phyloP scores from a whole-genome alignment of 2,113 vertebrate genomes.

The Oplegnathus fasciatus region DNA sequence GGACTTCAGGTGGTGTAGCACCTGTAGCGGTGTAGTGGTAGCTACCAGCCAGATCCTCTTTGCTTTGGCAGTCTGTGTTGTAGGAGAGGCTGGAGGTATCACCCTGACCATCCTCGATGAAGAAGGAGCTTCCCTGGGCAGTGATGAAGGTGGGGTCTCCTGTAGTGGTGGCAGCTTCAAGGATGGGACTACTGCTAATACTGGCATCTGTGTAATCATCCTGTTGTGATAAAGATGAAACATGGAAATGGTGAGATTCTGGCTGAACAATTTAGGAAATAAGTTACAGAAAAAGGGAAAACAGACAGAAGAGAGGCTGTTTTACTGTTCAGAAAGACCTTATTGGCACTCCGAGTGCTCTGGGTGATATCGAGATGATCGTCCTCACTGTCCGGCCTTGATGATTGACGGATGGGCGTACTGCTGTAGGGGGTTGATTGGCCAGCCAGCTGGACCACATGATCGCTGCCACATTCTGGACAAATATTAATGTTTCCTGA shows the following conservation, averaged over 20 bases:
- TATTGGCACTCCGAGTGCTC: constrained; percentile 14
- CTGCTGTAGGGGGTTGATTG: constrained; percentile 75
- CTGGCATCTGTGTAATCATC: constrained; percentile 44
- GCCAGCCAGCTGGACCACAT: constrained; percentile 89
- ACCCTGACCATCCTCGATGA: constrained; percentile 64
- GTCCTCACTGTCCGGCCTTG: constrained; percentile 38
- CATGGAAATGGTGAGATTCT: neutral
- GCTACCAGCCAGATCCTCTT: constrained; percentile 75
- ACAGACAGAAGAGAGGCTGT: neutral
- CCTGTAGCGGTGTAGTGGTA: constrained; percentile 61
- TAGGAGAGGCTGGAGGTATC: constrained; percentile 67
- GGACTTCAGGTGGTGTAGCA: constrained; percentile 19
- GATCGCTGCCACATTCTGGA: constrained; percentile 91
- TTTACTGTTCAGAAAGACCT: constrained; percentile 57
- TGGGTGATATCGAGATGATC: constrained; percentile 35
- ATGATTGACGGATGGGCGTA: constrained; percentile 65
- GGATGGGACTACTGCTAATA: constrained; percentile 44
- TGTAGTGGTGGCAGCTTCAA: neutral
- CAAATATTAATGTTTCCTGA: constrained; percentile 80
- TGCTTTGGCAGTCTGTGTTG: constrained; percentile 59
- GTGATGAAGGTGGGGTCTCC: constrained; percentile 72
- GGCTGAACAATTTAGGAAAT: neutral
- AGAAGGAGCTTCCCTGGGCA: constrained; percentile 78
- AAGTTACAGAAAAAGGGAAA: neutral
- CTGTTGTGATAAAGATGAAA: constrained; percentile 12